Evolutionary conservation across 64 coral and sea anemone species (phyloP), one percentile per base, ranked within the genome.

Genomic region (Acropora yongei): DNA sequence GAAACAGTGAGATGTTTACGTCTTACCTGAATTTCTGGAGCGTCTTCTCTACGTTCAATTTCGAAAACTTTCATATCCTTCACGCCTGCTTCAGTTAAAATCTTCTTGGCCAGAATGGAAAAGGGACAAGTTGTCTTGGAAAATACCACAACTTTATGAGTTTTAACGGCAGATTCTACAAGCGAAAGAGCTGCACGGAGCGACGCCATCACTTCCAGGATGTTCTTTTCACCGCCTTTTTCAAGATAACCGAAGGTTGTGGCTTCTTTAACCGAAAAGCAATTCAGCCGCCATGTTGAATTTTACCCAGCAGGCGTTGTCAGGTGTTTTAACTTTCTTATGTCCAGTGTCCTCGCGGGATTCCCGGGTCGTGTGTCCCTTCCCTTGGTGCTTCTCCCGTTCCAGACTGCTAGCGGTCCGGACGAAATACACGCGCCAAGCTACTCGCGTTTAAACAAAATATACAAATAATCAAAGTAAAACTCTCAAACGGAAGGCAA

Each of bases 51-150:
- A 60, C 68, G 82, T 91, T 97, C 95, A 9, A 97, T 74, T 57
- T 97, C 95, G 69, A 91, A 97, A 88, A 97, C 92, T 91, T 89
- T 82, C 95, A 97, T 91, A 11, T 97, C 53, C 19, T 92, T 49
- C 1, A 90, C 92, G 45, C 95, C 95, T 55, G 80, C 95, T 48
- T 97, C 92, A 60, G 87, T 61, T 10, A 97, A 79, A 81, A 94
- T 77, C 71, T 80, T 73, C 74, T 97, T 97, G 9, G 95, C 95
- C 72, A 97, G 80, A 72, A 90, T 82, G 13, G 88, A 97, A 87
- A 97, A 97, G 5, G 95, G 89, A 47, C 95, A 97, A 71, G 95
- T 91, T 51, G 88, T 90, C 57, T 93, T 93, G 44, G 95, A 97
- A 79, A 97, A 97, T 1, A 97, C 95, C 1, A 97, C 95, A 19